These are phyloP conservation scores for Ictidomys tridecemlineatus DNA, from an alignment of 2,113 vertebrate species.

Conservation along the genomic window DNA sequence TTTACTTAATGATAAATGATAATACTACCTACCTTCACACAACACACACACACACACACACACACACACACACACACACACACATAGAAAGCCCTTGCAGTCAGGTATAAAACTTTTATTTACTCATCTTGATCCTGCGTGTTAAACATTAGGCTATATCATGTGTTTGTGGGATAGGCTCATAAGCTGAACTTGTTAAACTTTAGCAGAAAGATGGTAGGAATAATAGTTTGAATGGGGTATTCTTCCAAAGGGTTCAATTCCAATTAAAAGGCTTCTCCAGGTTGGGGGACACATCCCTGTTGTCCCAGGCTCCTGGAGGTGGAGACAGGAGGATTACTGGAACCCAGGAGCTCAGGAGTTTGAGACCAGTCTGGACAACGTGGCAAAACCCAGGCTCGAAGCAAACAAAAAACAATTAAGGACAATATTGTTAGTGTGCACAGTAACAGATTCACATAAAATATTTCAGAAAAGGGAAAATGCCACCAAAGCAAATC, in stretches of 20 bases:
- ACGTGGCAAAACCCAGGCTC: neutral
- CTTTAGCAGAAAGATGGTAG: neutral
- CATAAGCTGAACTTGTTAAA: neutral
- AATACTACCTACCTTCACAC: neutral
- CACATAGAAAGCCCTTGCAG: too few relatives aligned
- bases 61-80: neutral
- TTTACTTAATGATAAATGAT: neutral
- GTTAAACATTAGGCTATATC: neutral
- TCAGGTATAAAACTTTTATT: neutral
- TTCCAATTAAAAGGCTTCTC: neutral
- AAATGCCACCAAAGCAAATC: neutral
- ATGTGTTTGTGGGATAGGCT: neutral
- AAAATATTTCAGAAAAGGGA: neutral
- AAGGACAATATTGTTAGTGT: neutral
- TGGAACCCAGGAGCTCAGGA: neutral
- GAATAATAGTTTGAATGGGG: fast-evolving
- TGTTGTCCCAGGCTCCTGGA: too few relatives aligned
- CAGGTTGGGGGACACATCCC: too few relatives aligned
- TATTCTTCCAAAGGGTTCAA: neutral
- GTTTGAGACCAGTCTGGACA: too few relatives aligned
- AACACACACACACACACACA: too few relatives aligned
- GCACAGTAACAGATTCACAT: neutral
- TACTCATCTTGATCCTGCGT: neutral
- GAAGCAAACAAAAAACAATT: neutral
- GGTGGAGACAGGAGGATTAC: neutral